Evolutionary conservation across 2,888 invertebrate species (phyloP), one percentile per base, ranked within the genome.

Genomic region (Himalopsyche tibetana): DNA sequence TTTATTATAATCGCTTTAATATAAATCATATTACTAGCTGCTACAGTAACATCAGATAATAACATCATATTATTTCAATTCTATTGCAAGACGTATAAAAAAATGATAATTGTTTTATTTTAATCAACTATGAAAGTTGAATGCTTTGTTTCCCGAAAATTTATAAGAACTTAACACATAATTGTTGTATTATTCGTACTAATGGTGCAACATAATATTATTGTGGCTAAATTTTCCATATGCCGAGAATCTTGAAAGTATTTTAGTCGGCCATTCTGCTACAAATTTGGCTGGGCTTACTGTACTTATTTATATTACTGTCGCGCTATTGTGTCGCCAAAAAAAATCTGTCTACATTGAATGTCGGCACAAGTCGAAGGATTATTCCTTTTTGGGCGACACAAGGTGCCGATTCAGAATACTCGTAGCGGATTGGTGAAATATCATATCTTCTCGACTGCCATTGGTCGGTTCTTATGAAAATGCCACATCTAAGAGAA

Each of bases 251-350:
- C 15, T 51, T 51, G 3, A 15, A 19, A 74, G 74, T 74, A 74
- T 74, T 74, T 74, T 74, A 36, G 74, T 74, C 74, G 74, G 19
- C 28, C 74, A 74, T 74, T 36, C 19, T 74, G 11, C 15, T 19
- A 28, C 19, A 19, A 74, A 74, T 74, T 74, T 80, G 80, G 51
- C 45, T 80, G 42, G 80, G 80, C 17, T 5, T 28, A 80, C 15
- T 36, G 19, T 82, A 82, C 82, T 51, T 83, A 83, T 55, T 83
- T 83, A 55, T 51, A 82, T 82, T 86, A 40, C 36, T 87, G 84
- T 84, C 87, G 56, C 45, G 12, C 28, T 69, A 81, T 19, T 55
- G 42, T 85, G 85, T 87, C 87, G 87, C 87, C 81, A 80, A 69
- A 69, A 51, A 28, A 40, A 36, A 63, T 63, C 56, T 87, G 84